Base-by-base conservation (phyloP, 30 jellyfish, hydroid and myxozoan genomes). In the Sanderia malayensis region DNA sequence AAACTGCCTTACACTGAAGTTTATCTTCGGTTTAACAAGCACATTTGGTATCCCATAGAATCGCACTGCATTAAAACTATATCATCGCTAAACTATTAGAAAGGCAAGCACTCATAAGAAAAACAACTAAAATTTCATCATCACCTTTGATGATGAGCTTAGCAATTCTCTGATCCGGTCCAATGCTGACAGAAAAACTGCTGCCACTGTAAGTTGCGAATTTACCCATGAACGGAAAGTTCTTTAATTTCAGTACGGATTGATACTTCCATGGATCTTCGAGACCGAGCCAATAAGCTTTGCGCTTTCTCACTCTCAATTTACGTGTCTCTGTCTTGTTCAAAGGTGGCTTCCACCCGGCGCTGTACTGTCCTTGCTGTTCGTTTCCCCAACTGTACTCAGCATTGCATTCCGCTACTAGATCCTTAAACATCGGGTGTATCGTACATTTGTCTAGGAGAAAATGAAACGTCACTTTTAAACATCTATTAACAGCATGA, bases 181-280 rank as follows among this genome's bases (percentile, higher is more conserved):
- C 97, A 59, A 89, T 75, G 58, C 95, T 89, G 46, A 82, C 97
- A 0, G 97, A 61, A 47, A 81, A 89, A 30, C 95, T 73, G 64
- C 94, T 73, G 1, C 97, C 97, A 63, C 93, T 68, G 61, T 89
- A 89, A 18, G 97, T 81, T 46, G 85, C 89, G 41, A 89, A 81
- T 33, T 53, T 69, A 28, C 97, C 97, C 52, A 74, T 55, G 80
- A 89, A 89, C 18, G 97, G 97, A 75, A 89, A 89, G 58, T 85
- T 81, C 66, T 81, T 88, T 73, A 88, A 58, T 80, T 80, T 74
- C 65, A 66, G 65, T 34, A 80, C 93, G 10, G 93, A 80, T 44
- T 89, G 95, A 61, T 81, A 68, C 46, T 70, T 68, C 97, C 97
- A 89, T 0, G 97, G 95, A 61, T 81, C 71, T 77, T 89, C 97